These are phyloP conservation scores for Lycodopsis pacificus DNA, from an alignment of 2,797 vertebrate species.

Conservation along the genomic window DNA sequence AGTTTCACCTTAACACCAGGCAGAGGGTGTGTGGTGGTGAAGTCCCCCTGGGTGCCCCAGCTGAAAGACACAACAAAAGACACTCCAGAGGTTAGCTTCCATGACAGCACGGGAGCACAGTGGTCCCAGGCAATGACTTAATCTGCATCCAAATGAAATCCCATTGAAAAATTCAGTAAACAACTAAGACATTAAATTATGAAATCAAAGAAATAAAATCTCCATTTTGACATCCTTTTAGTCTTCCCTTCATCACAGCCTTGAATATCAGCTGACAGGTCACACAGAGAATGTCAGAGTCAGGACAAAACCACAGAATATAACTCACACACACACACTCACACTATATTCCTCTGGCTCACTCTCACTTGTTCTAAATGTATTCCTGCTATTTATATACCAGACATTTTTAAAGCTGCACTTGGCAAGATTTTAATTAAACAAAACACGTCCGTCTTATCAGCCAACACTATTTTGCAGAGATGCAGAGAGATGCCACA, in stretches of 20 bases:
- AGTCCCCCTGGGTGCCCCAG: slow-evolving; percentile 99
- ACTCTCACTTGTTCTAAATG: slow-evolving; percentile 41
- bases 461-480: slow-evolving; percentile 29
- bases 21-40: slow-evolving; percentile 96
- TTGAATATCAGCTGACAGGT: slow-evolving; percentile 27
- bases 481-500: slow-evolving; percentile 8
- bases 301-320: slow-evolving; percentile 30
- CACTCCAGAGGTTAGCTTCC: slow-evolving; percentile 69
- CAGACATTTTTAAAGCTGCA: slow-evolving; percentile 38
- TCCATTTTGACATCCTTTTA: not conserved
- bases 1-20: slow-evolving; percentile 99
- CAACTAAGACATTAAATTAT: not conserved
- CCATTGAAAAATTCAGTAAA: not conserved
- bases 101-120: slow-evolving; percentile 41
- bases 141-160: slow-evolving; percentile 19
- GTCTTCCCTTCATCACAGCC: not conserved
- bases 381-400: slow-evolving; percentile 51
- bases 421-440: slow-evolving; percentile 33
- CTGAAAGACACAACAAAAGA: slow-evolving; percentile 84
- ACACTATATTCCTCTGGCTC: slow-evolving; percentile 17
- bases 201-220: slow-evolving; percentile 10
- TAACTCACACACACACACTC: slow-evolving; percentile 21
- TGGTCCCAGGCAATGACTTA: slow-evolving; percentile 27
- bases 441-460: slow-evolving; percentile 31
- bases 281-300: slow-evolving; percentile 27